A percentile compares a stretch with the other conserved stretches of the same genome.
phyloP scores from a whole-genome alignment of 2,888 invertebrate species.

The Clunio marinus region DNA sequence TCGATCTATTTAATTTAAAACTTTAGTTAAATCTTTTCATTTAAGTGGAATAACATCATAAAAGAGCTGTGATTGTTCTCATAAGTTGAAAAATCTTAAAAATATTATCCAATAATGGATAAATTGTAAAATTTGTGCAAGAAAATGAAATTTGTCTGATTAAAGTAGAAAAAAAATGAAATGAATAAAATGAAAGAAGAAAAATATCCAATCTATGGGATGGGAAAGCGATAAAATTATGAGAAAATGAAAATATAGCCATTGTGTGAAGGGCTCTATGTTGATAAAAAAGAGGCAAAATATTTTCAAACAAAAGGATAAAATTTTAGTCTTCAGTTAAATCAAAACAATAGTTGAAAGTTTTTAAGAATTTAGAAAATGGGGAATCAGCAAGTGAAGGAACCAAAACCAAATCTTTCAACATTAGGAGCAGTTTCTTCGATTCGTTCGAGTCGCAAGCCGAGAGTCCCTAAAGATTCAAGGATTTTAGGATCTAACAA shows the following conservation, averaged over 20 bases:
- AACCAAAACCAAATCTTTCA: slow-evolving; percentile 33
- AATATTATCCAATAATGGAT: not conserved
- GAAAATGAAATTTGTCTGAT: not conserved
- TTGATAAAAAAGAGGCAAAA: not conserved
- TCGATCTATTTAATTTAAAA: no score
- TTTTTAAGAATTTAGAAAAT: not conserved
- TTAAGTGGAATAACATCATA: not conserved
- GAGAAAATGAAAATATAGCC: not conserved
- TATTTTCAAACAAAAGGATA: not conserved
- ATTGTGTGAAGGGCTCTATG: not conserved
- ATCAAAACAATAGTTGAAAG: not conserved
- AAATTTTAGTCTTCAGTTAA: not conserved
- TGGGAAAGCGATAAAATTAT: not conserved
- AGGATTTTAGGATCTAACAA: slow-evolving; percentile 76
- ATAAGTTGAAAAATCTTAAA: not conserved
- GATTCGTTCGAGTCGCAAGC: slow-evolving; percentile 70
- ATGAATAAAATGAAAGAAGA: slow-evolving; percentile 10
- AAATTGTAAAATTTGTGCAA: not conserved
- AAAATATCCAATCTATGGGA: not conserved
- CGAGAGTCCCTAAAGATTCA: slow-evolving; percentile 73
- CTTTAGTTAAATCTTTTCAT: no score
- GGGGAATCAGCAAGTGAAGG: slow-evolving; percentile 37
- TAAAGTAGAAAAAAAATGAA: not conserved
- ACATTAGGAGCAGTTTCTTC: slow-evolving; percentile 54
- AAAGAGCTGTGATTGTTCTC: slow-evolving; percentile 2